These are phyloP conservation scores for Chrysolina haemoptera DNA, from an alignment of 2,888 invertebrate species.

Conservation along the genomic window DNA sequence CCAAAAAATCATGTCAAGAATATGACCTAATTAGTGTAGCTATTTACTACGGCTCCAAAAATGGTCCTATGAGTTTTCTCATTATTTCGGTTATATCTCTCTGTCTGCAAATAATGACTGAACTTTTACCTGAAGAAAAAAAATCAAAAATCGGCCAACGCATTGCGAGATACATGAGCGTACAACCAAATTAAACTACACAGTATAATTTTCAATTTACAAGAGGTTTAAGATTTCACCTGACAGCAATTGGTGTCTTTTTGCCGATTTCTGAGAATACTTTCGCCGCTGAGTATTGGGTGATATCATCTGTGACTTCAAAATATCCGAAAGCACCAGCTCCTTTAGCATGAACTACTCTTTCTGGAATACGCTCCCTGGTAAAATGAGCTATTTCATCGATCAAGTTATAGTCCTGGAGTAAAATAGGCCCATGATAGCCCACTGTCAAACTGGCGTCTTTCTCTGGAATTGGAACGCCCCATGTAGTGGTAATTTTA, in stretches of 20 bases:
- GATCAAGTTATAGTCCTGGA: constrained; percentile 87
- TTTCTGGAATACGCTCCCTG: constrained; percentile 94
- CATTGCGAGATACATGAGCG: too few relatives aligned
- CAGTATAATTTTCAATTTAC: too few relatives aligned
- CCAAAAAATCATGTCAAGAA: too few relatives aligned
- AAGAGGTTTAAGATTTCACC: constrained; percentile 67
- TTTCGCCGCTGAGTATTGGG: constrained; percentile 83
- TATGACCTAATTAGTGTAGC: too few relatives aligned
- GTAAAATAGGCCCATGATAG: constrained; percentile 85
- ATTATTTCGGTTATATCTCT: too few relatives aligned
- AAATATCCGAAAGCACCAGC: constrained; percentile 91
- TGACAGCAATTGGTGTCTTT: constrained; percentile 82
- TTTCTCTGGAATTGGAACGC: constrained; percentile 86
- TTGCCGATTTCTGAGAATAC: constrained; percentile 85
- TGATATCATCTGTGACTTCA: constrained; percentile 90
- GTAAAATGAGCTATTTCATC: constrained; percentile 89
- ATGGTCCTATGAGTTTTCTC: too few relatives aligned
- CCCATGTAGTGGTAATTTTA: constrained; percentile 84
- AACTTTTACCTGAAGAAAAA: too few relatives aligned
- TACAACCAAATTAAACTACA: too few relatives aligned
- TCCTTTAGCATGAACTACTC: constrained; percentile 97
- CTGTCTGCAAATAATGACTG: too few relatives aligned
- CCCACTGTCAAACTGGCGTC: constrained; percentile 87
- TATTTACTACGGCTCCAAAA: too few relatives aligned
- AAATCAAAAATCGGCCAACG: too few relatives aligned